Evolutionary conservation across 2,797 vertebrate species (phyloP), one percentile per base, ranked within the genome.

Genomic region (Periophthalmus magnuspinnatus): DNA sequence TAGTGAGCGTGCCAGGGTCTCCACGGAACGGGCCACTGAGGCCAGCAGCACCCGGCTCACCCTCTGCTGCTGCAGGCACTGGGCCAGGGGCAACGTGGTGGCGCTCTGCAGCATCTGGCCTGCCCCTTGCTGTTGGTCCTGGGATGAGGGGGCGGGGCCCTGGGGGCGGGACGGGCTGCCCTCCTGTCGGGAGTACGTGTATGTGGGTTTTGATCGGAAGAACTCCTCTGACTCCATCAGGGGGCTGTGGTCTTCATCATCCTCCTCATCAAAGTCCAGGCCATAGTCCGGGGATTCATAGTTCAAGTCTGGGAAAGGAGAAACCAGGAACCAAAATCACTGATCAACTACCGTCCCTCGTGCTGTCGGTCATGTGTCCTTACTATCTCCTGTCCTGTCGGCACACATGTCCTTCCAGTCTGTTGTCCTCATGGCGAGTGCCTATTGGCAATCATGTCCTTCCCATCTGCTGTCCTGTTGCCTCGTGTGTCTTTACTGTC

Each of bases 51-150:
- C 65, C 33, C 93, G 70, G 65, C 88, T 82, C 71, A 90, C 86
- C 60, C 89, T 90, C 88, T 94, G 94, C 91, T 94, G 93, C 86
- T 91, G 87, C 5, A 94, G 75, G 74, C 94, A 93, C 70, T 91
- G 90, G 0, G 82, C 73, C 5, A 93, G 89, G 78, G 89, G 78
- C 77, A 88, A 90, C 36, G 89, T 69, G 72, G 93, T 82, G 69
- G 14, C 1, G 36, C 13, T 22, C 36, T 2, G 33, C 58, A 6
- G 3, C 33, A n/a, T 7, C 13, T 6, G 55, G 10, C 24, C 24
- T 2, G 1, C 21, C 8, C 52, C 9, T 2, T 54, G 52, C 7
- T 13, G 57, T 14, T 34, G 16, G 28, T 58, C 33, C 17, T 8
- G 32, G 16, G 28, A 2, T 5, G 1, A 17, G 2, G 9, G 34